Percentiles rank a stretch among this genome's conserved stretches.
Conservation (phyloP, 2,888 invertebrate genomes). For the Eupeodes luniger region DNA sequence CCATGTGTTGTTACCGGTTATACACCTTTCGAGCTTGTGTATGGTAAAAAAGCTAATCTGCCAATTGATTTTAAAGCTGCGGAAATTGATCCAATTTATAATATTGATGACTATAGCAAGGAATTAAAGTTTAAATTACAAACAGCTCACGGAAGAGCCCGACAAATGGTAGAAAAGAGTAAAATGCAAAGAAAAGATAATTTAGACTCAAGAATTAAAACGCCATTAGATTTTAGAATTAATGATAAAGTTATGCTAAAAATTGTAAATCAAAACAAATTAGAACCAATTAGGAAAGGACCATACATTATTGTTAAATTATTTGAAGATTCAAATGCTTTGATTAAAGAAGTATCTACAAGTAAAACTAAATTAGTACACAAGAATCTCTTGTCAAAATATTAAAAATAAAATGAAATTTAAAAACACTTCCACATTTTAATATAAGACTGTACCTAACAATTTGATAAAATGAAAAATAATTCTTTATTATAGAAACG, state of each 20-base stretch:
- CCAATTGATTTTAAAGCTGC: conserved; percentile 9
- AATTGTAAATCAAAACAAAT: conserved; percentile 19
- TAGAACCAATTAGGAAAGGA: background rate
- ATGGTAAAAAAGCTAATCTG: conserved; percentile 2
- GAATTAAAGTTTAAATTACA: conserved; percentile 35
- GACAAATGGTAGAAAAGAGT: conserved; percentile 20
- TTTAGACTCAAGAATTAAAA: conserved; percentile 18
- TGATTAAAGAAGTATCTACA: conserved; percentile 2
- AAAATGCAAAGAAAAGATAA: conserved; percentile 1
- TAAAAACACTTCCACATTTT: conserved; percentile 1
- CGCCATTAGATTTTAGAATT: background rate
- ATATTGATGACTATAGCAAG: conserved; percentile 29
- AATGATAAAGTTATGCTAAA: conserved; percentile 15
- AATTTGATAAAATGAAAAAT: conserved; percentile 1
- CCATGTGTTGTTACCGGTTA: conserved; percentile 9
- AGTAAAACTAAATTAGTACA: conserved; percentile 3
- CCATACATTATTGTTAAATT: background rate
- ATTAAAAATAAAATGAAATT: background rate
- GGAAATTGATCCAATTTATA: conserved; percentile 26
- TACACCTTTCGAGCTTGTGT: conserved; percentile 27
- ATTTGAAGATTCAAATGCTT: background rate
- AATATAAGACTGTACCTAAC: background rate
- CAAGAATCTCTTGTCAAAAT: background rate
- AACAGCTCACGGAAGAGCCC: conserved; percentile 23
- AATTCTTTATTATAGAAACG: background rate